Conservation (phyloP, 2,797 vertebrate species). For the Neosalanx taihuensis region DNA sequence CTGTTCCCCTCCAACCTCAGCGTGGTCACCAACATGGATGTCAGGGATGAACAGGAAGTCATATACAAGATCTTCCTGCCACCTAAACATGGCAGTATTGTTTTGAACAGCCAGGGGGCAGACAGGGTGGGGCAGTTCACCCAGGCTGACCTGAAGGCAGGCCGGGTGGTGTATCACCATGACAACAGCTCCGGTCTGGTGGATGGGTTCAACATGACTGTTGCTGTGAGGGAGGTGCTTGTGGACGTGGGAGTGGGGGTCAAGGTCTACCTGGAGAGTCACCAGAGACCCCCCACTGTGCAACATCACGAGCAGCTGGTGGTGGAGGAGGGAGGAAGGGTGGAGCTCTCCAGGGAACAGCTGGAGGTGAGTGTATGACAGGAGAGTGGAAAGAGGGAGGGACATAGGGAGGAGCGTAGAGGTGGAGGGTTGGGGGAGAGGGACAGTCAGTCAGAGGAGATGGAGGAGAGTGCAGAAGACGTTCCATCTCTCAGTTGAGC, state of each 20-base stretch:
- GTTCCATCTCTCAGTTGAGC: background rate
- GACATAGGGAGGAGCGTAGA: background rate
- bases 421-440: background rate
- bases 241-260: slow-evolving; percentile 72
- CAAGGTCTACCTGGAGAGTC: slow-evolving; percentile 77
- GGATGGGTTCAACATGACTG: slow-evolving; percentile 81
- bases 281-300: slow-evolving; percentile 70
- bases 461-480: too few species aligned
- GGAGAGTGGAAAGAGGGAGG: too few species aligned
- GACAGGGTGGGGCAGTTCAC: slow-evolving; percentile 72
- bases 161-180: slow-evolving; percentile 76
- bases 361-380: slow-evolving; percentile 72
- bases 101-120: slow-evolving; percentile 55
- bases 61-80: slow-evolving; percentile 72
- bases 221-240: slow-evolving; percentile 62
- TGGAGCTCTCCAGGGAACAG: slow-evolving; percentile 75
- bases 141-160: slow-evolving; percentile 73
- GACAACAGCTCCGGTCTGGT: slow-evolving; percentile 67
- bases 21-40: slow-evolving; percentile 82
- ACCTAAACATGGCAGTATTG: slow-evolving; percentile 77
- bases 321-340: slow-evolving; percentile 82
- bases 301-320: slow-evolving; percentile 70
- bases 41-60: slow-evolving; percentile 78
- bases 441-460: too few species aligned
- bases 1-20: slow-evolving; percentile 80